Evolutionary conservation across 1,140 invertebrate genomes (phyloP), one percentile per base, ranked within the genome.

Genomic region (Nasonia longicornis): DNA sequence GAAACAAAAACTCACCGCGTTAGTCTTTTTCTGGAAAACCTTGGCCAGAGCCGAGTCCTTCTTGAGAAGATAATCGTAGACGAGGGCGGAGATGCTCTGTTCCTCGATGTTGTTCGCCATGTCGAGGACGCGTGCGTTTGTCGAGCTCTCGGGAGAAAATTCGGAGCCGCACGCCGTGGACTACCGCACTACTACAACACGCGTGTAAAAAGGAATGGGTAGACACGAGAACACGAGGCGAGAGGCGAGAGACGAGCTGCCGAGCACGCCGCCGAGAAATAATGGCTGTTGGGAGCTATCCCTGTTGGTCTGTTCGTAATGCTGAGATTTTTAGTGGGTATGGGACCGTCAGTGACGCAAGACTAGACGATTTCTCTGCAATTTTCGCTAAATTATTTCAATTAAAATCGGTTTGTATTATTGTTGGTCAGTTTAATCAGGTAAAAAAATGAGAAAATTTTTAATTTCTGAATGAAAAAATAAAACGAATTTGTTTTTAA

Each of bases 21-120:
- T 93, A 14, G 90, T 91, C 88, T 94, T 94, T 77, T 92, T 92
- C 81, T 93, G 91, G 83, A 92, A 94, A 66, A 92, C 89, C 82
- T 91, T 90, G 0, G 93, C 93, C 26, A 94, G 85, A 8, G 90
- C 89, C 78, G 91, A 91, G 83, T 94, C 93, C 80, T 91, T 92
- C 73, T 91, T 91, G 31, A 90, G 83, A 76, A 94, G 88, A 91
- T 91, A 93, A 72, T 93, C 91, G 75, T 92, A 91, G 31, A 94
- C 87, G 45, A 94, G 85, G 2, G 92, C 91, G 80, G 87, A 86
- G 73, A 90, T 76, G 0, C 84, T 81, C 14, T 83, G 82, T 78
- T 89, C 87, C 10, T 88, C 89, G 1, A 26, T 67, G 3, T 77
- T 63, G 38, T 79, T 83, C 73, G 86, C 87, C 89, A 90, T 91